Evolutionary conservation across 2,113 vertebrate species (phyloP).

Genomic region (Natator depressus): DNA sequence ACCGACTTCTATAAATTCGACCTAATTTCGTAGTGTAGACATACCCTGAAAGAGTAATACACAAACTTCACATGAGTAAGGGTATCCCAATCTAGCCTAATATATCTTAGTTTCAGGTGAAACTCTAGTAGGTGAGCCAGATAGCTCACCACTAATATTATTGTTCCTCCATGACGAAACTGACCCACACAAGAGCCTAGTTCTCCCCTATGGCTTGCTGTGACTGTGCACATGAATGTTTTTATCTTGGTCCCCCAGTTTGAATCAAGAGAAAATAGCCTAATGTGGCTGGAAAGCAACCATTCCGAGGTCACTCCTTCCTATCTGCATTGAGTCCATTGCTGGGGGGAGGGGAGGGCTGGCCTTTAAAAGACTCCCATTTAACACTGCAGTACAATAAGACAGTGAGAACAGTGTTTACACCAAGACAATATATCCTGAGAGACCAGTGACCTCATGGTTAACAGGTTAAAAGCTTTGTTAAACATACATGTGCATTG

Average conservation of each 20-base stretch:
- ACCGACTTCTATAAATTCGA: too few relatives aligned
- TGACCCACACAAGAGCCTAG: background rate
- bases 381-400: background rate
- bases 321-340: background rate
- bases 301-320: background rate
- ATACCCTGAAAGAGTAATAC: background rate
- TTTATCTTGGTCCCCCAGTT: background rate
- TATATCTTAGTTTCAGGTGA: background rate
- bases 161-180: background rate
- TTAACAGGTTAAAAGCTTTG: conserved; percentile 73
- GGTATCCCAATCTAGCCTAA: background rate
- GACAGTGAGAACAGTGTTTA: background rate
- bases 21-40: too few relatives aligned
- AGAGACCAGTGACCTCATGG: conserved; percentile 34
- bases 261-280: background rate
- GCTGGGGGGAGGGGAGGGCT: too few relatives aligned
- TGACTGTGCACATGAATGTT: background rate
- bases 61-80: background rate
- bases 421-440: conserved; percentile 53
- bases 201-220: background rate
- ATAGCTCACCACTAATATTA: background rate
- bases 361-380: background rate
- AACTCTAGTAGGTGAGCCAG: background rate
- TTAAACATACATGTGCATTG: conserved; percentile 43
- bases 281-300: background rate